phyloP scores from a whole-genome alignment of 2,888 invertebrate species.

The Psylliodes chrysocephalus region DNA sequence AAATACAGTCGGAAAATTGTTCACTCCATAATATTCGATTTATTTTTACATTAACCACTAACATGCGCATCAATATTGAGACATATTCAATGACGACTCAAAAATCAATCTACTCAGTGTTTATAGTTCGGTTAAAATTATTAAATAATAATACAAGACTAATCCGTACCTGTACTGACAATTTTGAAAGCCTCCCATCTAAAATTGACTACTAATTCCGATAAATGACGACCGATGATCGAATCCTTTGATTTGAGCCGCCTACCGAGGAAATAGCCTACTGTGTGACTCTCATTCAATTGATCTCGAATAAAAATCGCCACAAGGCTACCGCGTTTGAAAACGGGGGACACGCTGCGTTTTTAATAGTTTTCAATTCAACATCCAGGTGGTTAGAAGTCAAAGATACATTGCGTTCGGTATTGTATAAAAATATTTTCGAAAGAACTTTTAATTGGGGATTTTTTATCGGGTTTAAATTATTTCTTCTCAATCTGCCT shows the following conservation, averaged over 20 bases:
- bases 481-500: too few relatives aligned
- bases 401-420: background rate
- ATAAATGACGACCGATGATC: constrained; percentile 43
- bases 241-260: constrained; percentile 46
- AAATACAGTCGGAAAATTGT: too few relatives aligned
- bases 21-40: too few relatives aligned
- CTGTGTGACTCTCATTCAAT: constrained; percentile 46
- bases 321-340: constrained; percentile 42
- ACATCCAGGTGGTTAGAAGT: background rate
- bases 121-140: too few relatives aligned
- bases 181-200: constrained; percentile 35
- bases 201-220: constrained; percentile 49
- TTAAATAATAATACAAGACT: background rate
- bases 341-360: constrained; percentile 40
- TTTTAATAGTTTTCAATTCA: constrained; percentile 40
- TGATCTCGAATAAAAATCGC: constrained; percentile 47
- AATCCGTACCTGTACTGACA: background rate
- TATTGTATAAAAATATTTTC: background rate
- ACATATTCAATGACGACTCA: too few relatives aligned
- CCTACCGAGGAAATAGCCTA: constrained; percentile 46
- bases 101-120: too few relatives aligned
- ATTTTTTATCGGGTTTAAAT: background rate
- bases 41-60: too few relatives aligned
- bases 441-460: background rate
- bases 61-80: too few relatives aligned